Base-by-base conservation (phyloP, 2,797 vertebrate species). In the Melanotaenia boesemani region DNA sequence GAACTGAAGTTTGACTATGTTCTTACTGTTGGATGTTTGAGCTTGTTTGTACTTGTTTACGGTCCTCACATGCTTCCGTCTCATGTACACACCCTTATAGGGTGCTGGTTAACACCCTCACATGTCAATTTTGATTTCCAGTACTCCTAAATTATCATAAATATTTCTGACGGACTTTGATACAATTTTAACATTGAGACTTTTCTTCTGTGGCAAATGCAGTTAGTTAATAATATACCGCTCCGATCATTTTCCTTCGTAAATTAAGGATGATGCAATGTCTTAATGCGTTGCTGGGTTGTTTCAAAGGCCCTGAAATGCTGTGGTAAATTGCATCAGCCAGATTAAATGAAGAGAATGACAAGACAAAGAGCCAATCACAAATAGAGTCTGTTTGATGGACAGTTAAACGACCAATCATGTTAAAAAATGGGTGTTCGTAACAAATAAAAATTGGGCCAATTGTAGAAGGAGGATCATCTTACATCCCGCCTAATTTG, bases 261-360 rank as follows among this genome's bases (percentile, higher is more conserved):
- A 24, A 1, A 15, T 37, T 11, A 32, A 2, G 24, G 66, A 86
- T 94, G 94, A 95, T 84, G 93, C 91, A 94, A 95, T n/a, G 80
- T 57, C 81, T 87, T 60, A n/a, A 52, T 63, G 5, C 60, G 70
- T 77, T 86, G 32, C 73, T 73, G 15, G 24, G 10, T 0, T 70
- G 16, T 55, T 67, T 46, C 5, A 3, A 0, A 0, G 12, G 72
- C 61, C 16, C 63, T 89, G 94, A 94, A 94, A 95, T 55, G 75
- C 74, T 62, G 44, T 16, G 59, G 15, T 56, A 74, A 58, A 76
- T 95, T 95, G 94, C 95, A 94, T 95, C 94, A 95, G 92, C 92
- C 91, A 44, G 0, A n/a, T 6, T 3, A 7, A 5, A 63, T 52
- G 24, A 12, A 37, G 4, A 63, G 81, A 93, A 0, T 61, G 88